Evolutionary conservation across 1,140 invertebrate species (phyloP).

Genomic region (Meloidogyne exigua): DNA sequence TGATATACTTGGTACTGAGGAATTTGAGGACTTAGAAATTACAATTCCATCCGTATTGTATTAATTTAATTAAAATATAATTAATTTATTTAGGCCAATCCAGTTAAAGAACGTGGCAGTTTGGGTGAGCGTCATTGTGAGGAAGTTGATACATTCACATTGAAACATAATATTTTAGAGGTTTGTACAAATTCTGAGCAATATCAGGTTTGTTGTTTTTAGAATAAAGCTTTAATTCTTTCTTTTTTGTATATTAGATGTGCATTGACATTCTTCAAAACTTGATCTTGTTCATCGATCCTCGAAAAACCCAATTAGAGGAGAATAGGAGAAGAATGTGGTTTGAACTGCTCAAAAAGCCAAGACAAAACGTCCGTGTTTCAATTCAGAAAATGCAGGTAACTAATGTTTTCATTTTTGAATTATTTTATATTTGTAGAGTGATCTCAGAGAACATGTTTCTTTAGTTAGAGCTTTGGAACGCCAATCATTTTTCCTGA

Average conservation of each 20-base stretch:
- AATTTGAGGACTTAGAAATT: conserved; percentile 69
- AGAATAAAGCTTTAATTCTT: background rate
- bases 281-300: conserved; percentile 90
- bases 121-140: conserved; percentile 65
- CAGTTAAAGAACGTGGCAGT: conserved; percentile 2
- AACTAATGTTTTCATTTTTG: conserved; percentile 55
- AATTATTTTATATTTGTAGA: conserved; percentile 60
- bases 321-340: conserved; percentile 69
- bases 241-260: conserved; percentile 28
- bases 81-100: background rate
- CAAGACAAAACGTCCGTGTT: conserved; percentile 73
- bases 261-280: conserved; percentile 91
- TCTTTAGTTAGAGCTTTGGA: conserved; percentile 53
- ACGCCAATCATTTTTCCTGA: conserved; percentile 57
- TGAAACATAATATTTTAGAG: conserved; percentile 96
- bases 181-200: conserved; percentile 82
- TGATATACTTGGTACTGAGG: conserved; percentile 73
- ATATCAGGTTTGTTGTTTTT: conserved; percentile 36
- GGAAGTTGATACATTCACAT: conserved; percentile 90
- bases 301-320: conserved; percentile 80
- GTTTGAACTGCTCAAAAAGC: conserved; percentile 81
- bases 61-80: background rate
- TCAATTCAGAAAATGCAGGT: conserved; percentile 71
- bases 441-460: conserved; percentile 59
- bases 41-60: conserved; percentile 4